Evolutionary conservation across 2,797 vertebrate species (phyloP), one percentile per base, ranked within the genome.

Genomic region (Gymnothorax reevesii): DNA sequence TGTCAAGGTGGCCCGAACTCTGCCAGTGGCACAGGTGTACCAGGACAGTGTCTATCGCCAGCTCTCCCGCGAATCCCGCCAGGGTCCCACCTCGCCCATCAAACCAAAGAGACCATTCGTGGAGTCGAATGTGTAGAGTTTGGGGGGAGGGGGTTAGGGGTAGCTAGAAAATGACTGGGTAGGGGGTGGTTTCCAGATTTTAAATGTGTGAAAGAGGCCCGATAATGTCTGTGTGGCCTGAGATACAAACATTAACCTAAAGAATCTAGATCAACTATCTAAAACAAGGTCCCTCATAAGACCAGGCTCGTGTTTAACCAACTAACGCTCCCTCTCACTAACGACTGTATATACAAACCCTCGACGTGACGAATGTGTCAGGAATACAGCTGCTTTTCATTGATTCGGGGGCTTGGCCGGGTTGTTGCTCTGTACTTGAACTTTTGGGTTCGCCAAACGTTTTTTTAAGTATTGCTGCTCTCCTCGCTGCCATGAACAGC

Each of bases 31-130:
- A 0, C 98, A 99, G 95, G 98, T 98, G 84, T 99, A 99, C 96
- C 98, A 98, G 97, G 98, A 99, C 97, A 99, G 98, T 96, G 97
- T 99, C 94, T 99, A 99, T 92, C 97, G 98, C 93, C 99, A 99
- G 94, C 96, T 99, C 87, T 99, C 98, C 90, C 97, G 98, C 92
- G 99, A 99, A 95, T 96, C 97, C 91, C 96, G 98, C 93, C 98
- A 98, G 95, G 97, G 98, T 94, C 97, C 98, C 95, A 97, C 98
- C 12, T 99, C 99, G 94, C 99, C 99, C 95, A 99, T 99, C 97
- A 99, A 99, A 99, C 99, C 99, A 99, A 99, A 99, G 98, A 99
- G 98, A 99, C 99, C 99, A 6, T 99, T 99, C 96, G 99, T 99
- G 97, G 99, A 99, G 96, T 99, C 99, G 88, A 99, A 99, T 91